Evolutionary conservation across 1,140 invertebrate genomes (phyloP).

Genomic region (Glossosoma conforme): DNA sequence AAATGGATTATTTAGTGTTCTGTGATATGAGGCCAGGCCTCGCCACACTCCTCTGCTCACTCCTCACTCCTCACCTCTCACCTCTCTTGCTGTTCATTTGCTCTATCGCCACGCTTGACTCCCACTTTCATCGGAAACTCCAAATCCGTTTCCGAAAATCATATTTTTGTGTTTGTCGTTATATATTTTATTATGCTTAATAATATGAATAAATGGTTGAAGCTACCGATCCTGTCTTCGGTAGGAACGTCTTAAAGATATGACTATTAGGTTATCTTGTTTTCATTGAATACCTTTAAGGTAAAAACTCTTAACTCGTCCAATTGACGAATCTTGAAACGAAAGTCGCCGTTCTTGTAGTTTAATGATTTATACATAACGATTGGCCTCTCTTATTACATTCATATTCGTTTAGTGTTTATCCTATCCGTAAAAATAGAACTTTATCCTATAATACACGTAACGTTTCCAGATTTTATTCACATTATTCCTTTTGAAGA

Average conservation of each 20-base stretch:
- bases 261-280: too few species aligned
- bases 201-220: too few species aligned
- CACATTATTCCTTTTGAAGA: constrained; percentile 14
- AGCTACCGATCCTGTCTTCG: too few species aligned
- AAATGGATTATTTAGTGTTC: constrained; percentile 29
- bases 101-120: background rate
- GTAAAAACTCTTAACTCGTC: background rate
- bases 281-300: background rate
- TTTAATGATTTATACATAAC: too few species aligned
- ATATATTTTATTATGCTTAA: too few species aligned
- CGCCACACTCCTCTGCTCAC: background rate
- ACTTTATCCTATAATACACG: constrained; percentile 12
- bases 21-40: constrained; percentile 24
- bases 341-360: too few species aligned
- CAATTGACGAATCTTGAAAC: too few species aligned
- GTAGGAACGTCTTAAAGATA: too few species aligned
- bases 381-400: too few species aligned
- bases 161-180: too few species aligned
- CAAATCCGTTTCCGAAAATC: too few species aligned
- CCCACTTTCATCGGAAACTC: too few species aligned
- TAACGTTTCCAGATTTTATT: constrained; percentile 12
- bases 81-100: background rate
- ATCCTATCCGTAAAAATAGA: background rate
- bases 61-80: constrained; percentile 5
- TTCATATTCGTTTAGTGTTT: background rate